Evolutionary conservation across 2,797 vertebrate genomes (phyloP).

Genomic region (Intellagama lesueurii): DNA sequence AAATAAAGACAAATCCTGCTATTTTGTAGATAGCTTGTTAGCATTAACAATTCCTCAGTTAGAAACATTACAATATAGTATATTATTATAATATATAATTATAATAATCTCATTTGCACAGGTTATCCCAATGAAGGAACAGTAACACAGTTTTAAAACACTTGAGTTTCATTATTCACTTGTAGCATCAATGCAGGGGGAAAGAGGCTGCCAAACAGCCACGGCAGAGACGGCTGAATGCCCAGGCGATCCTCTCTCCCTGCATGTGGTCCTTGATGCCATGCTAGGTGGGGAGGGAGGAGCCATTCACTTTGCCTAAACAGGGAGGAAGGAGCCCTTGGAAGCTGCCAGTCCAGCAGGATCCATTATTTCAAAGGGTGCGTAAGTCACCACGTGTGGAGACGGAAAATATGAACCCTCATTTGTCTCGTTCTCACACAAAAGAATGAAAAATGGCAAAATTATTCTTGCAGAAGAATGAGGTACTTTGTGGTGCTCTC

Average conservation of each 20-base stretch:
- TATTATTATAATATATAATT: too few species aligned
- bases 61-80: conserved; percentile 1
- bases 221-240: neutral
- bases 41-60: neutral
- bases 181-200: neutral
- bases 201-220: neutral
- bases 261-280: neutral
- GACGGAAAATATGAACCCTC: neutral
- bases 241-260: neutral
- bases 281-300: neutral
- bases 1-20: conserved; percentile 34
- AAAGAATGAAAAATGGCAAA: neutral
- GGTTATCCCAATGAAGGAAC: neutral
- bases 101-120: neutral
- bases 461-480: too few species aligned
- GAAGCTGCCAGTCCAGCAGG: neutral
- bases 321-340: neutral
- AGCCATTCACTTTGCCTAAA: neutral
- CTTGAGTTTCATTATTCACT: neutral
- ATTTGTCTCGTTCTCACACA: too few species aligned
- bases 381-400: neutral
- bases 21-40: conserved; percentile 23
- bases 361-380: neutral
- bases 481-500: too few species aligned
- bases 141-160: neutral